phyloP scores from a whole-genome alignment of 2,113 vertebrate genomes.

The Tragelaphus imberbis region DNA sequence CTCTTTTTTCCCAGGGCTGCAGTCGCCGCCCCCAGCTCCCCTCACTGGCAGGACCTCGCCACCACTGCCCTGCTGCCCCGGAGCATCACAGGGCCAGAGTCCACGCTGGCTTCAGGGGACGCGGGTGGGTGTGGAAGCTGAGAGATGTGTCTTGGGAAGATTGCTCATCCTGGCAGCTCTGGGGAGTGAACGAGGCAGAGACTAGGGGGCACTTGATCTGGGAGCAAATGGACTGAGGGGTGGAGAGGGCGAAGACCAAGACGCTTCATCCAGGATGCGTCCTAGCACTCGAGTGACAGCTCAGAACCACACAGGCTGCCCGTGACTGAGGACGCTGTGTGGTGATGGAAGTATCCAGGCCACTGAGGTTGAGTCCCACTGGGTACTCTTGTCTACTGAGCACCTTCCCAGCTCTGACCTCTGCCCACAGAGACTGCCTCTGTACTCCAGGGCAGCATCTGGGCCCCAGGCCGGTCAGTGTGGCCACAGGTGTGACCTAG shows the following conservation, averaged over 20 bases:
- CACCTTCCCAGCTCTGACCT: background rate
- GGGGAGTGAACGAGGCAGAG: background rate
- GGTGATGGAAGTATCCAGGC: background rate
- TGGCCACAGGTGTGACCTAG: background rate
- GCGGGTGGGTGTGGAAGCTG: background rate
- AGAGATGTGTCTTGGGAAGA: background rate
- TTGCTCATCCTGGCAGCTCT: background rate
- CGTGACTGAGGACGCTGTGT: background rate
- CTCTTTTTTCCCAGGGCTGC: background rate
- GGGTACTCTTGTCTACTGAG: background rate
- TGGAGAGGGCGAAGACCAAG: background rate
- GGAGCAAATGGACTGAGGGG: background rate
- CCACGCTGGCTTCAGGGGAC: background rate
- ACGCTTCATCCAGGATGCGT: fast-evolving
- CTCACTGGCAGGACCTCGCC: fast-evolving
- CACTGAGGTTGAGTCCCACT: background rate
- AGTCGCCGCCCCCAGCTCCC: background rate
- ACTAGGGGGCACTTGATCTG: background rate
- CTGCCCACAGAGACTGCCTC: background rate
- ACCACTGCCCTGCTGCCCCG: background rate
- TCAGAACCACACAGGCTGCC: background rate
- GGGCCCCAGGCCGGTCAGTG: background rate
- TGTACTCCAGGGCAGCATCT: background rate
- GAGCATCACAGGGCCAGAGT: background rate
- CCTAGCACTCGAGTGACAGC: background rate